Conservation (phyloP, 2,888 invertebrate species). For the Colletes collaris region DNA sequence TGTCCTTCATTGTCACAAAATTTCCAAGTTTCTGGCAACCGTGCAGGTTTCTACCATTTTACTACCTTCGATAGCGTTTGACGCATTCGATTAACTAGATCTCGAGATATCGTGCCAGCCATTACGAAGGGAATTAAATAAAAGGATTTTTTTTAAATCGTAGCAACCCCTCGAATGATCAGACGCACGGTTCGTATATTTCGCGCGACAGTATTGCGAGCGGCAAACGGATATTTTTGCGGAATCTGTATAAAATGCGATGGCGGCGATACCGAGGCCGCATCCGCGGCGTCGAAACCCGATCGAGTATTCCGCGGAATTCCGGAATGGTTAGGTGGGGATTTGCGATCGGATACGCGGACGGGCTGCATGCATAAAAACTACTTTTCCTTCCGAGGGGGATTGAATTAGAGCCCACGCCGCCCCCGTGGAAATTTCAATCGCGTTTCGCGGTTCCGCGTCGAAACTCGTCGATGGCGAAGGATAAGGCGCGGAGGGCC, state of each 20-base stretch:
- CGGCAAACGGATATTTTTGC: neutral
- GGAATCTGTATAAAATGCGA: conserved; percentile 16
- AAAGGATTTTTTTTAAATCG: too few relatives aligned
- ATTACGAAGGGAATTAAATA: too few relatives aligned
- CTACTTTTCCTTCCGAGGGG: neutral
- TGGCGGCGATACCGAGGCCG: neutral
- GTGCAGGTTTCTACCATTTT: too few relatives aligned
- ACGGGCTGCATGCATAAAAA: conserved; percentile 33
- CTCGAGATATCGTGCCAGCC: too few relatives aligned
- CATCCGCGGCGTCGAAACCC: conserved; percentile 1
- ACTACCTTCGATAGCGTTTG: too few relatives aligned
- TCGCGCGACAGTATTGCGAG: too few relatives aligned
- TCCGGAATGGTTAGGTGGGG: neutral
- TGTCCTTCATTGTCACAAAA: too few relatives aligned
- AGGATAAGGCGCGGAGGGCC: conserved; percentile 33
- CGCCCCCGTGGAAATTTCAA: conserved; percentile 44
- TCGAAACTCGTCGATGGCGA: conserved; percentile 48
- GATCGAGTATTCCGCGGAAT: conserved; percentile 20
- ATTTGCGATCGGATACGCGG: conserved; percentile 11
- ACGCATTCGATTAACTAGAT: too few relatives aligned
- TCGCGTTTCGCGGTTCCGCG: conserved; percentile 23
- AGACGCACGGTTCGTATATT: too few relatives aligned
- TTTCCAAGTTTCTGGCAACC: too few relatives aligned
- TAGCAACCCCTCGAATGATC: too few relatives aligned
- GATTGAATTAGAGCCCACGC: conserved; percentile 37